Base-by-base conservation (phyloP, 2,797 vertebrate species). In the Cottoperca gobio region DNA sequence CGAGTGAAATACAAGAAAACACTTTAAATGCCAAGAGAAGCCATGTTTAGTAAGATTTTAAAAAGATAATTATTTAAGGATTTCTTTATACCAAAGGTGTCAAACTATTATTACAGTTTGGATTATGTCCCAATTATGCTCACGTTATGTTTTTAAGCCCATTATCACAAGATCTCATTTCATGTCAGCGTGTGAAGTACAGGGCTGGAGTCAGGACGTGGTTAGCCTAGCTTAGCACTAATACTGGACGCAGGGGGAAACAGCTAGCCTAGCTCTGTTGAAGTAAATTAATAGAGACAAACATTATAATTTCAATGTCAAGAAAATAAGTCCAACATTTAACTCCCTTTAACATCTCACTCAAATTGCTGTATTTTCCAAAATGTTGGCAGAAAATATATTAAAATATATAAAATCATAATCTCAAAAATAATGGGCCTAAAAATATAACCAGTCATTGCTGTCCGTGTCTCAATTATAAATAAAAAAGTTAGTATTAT, bases 1-100 rank as follows among this genome's bases (percentile, higher is more conserved):
- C 14, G 2, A 50, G 26, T 73, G 12, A 80, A 74, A 59, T 70
- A 13, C 52, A 57, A 63, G 37, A 42, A 48, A 42, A 37, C 14
- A 68, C 5, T 19, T 8, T 5, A 37, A 28, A 72, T n/a, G 24
- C 2, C 12, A 33, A 63, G 13, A 35, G 1, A 31, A 6, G 8
- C 17, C 24, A 16, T 40, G 31, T 35, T 37, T 33, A 33, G 31
- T 33, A 28, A 58, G 2, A n/a, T 24, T 23, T 33, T 11, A 7
- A 13, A 54, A 50, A 28, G 8, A 43, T 66, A 4, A 48, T 12
- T 6, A 26, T 39, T 21, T 13, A 23, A 40, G n/a, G 14, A 28
- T 65, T 6, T 55, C 10, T 4, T 26, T n/a, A 75, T 39, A 37
- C 16, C 14, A 1, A 4, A 46, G 21, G 21, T 19, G 19, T 74